Percentiles rank a stretch among this genome's conserved stretches.
phyloP scores from a whole-genome alignment of 1,140 invertebrate genomes.

The Drosophila ambigua region DNA sequence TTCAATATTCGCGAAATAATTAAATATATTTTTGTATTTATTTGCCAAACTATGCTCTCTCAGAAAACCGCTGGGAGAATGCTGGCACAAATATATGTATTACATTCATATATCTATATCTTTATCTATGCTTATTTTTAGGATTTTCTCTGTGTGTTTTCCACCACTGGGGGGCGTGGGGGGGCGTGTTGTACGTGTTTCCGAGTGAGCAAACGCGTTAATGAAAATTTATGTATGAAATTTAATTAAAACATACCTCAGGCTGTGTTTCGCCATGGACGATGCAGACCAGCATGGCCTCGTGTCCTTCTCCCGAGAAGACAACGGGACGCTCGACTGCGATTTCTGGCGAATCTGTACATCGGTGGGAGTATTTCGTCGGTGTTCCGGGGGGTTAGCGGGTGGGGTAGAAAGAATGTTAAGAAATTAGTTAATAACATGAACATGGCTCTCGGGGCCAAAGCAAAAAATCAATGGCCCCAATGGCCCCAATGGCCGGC shows the following conservation, averaged over 20 bases:
- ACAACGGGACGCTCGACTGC: slow-evolving; percentile 87
- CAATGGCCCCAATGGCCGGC: slow-evolving; percentile 17
- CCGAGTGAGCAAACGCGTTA: slow-evolving; percentile 66
- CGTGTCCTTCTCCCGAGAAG: slow-evolving; percentile 87
- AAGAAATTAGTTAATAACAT: slow-evolving; percentile 76
- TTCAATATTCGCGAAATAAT: too few species aligned
- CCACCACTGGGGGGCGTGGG: slow-evolving; percentile 9
- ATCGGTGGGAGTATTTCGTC: background rate
- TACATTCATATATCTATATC: slow-evolving; percentile 17
- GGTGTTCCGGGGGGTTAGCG: background rate
- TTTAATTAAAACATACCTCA: slow-evolving; percentile 85
- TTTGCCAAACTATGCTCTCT: background rate
- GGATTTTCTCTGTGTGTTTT: slow-evolving; percentile 7
- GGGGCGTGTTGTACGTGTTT: slow-evolving; percentile 48
- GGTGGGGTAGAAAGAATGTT: slow-evolving; percentile 39
- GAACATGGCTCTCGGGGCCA: slow-evolving; percentile 8
- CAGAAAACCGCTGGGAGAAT: slow-evolving; percentile 10
- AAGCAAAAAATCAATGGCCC: slow-evolving; percentile 46
- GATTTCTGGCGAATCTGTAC: slow-evolving; percentile 87
- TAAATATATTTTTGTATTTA: too few species aligned
- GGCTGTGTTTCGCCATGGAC: slow-evolving; percentile 88
- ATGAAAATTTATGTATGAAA: slow-evolving; percentile 81
- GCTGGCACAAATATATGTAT: background rate
- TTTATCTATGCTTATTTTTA: slow-evolving; percentile 16
- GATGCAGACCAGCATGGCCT: slow-evolving; percentile 88